Base-by-base conservation (phyloP, 2,888 invertebrate species). In the Leptogaster cylindrica region DNA sequence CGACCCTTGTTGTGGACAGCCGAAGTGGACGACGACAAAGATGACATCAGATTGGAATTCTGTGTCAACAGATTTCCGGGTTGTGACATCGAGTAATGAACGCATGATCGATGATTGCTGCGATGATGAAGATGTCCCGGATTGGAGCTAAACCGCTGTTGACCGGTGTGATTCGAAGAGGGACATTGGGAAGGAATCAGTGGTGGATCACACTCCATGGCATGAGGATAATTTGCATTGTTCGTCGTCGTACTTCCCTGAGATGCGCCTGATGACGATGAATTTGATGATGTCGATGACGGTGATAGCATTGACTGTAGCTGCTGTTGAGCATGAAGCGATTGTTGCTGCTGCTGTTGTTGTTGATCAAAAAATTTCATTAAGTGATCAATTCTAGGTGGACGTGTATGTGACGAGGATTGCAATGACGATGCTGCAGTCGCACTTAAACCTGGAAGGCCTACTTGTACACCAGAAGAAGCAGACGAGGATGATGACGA, bases 181-280 rank as follows among this genome's bases (percentile, higher is more conserved):
- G 55, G 55, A 55, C 39, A 39, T 46, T 64, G 71, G 39, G 46
- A 75, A 68, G 79, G 76, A 46, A 83, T 82, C 69, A 83, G 84
- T 65, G 88, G 87, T 72, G 88, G 87, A 78, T 90, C 89, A 83
- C 92, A 93, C 76, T 93, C 92, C 89, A 92, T 93, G 73, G 89
- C 88, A 72, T 77, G 76, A 55, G 80, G 78, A 73, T 84, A 84
- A 74, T 79, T 67, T 76, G 71, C 73, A 70, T 71, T 68, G 65
- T 68, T 23, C 50, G 67, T 50, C n/a, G 46, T 36, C n/a, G 46
- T 36, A 58, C 61, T 68, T 33, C 65, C 65, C 52, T 71, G 71
- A 33, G 72, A 71, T 28, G 68, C 66, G 20, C 70, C 63, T 41
- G 72, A 71, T 27, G 70, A 68, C 10, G 72, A 71, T 65, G 71